Base-by-base conservation (phyloP, 2,113 vertebrate genomes). In the Calidris pygmaea region DNA sequence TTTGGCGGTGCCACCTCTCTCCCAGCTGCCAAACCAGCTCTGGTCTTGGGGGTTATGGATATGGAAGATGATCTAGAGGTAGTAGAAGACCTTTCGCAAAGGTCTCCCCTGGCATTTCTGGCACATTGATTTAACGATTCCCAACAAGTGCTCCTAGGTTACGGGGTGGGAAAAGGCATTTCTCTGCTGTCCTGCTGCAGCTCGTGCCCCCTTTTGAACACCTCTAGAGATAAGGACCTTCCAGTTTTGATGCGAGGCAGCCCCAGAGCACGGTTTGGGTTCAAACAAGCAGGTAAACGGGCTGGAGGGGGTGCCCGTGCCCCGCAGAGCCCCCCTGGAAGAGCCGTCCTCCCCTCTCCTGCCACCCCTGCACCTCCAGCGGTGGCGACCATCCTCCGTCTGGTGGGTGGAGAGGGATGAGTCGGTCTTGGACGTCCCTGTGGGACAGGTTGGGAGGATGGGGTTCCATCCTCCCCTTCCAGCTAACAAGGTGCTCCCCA, bases 231-330 rank as follows among this genome's bases (percentile, higher is more conserved):
- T 1, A 77, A 67, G 20, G 45, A 77, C 20, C 32, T 83, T 70
- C 35, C 32, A 23, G 14, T 55, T 75, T 32, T 26, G 72, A 35
- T 21, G 56, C 0, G 0, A 72, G 62, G 71, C 1, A 1, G 32
- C 10, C 56, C 41, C 43, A 45, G 37, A 4, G 1, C 23, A 50
- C 0, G 1, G 32, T n/a, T 32, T n/a, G 26, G 65, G 27, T 45
- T 62, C 60, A 48, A 85, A 89, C 24, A 50, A 73, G 43, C n/a
- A 16, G 0, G 6, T 23, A 24, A 75, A 65, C 0, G 1, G n/a
- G 16, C 16, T 5, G 72, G 53, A 91, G 26, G 41, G 16, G 37
- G 70, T 17, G 15, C 6, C 35, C 5, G 0, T 6, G 6, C 30
- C 53, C 29, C 23, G 12, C 22, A 30, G 45, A 53, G 8, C 7